Base-by-base conservation (phyloP, 2,888 invertebrate genomes). In the Dasysyrphus albostriatus region DNA sequence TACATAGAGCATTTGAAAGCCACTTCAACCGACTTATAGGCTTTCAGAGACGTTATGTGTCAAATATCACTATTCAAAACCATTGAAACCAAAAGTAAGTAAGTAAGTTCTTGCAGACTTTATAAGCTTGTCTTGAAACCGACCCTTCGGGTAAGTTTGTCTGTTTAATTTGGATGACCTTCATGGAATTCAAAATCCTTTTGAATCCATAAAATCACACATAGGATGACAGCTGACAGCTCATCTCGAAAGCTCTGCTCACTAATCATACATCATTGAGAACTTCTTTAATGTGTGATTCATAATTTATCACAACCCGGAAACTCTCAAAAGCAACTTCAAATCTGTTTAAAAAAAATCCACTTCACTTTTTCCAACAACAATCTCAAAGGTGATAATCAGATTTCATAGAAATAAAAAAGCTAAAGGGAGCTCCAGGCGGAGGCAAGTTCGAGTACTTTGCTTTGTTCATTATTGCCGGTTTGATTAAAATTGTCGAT, bases 321-420 rank as follows among this genome's bases (percentile, higher is more conserved):
- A 69, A 69, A 54, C 16, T 39, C 42, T 24, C 10, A 9, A 34
- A 37, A 37, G 5, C 16, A 49, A 69, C 24, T 2, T 37, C 5
- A 54, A 51, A 19, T 10, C 37, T 6, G 12, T 65, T 1, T 0
- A 1, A 39, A 3, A 39, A 39, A 39, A 51, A n/a, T 67, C 34
- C 69, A 69, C 24, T 69, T 51, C 37, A 69, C 51, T 69, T 29
- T 29, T 54, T 54, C 10, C 5, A 69, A 54, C n/a, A 49, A 69
- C 10, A 54, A 69, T 44, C 42, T 8, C 29, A 47, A 44, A 69
- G 51, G 51, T 37, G 39, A 69, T 69, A 69, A 69, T 69, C 54
- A n/a, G 69, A 54, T 69, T 54, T 69, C 54, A 69, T 10, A 69
- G 39, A 67, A 67, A 51, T 5, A 49, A 6, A 37, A 34, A 12